A percentile compares a stretch with the other conserved stretches of the same genome.
Evolutionary conservation across 1,140 invertebrate species (phyloP).

Genomic region (Heterodera carotae): DNA sequence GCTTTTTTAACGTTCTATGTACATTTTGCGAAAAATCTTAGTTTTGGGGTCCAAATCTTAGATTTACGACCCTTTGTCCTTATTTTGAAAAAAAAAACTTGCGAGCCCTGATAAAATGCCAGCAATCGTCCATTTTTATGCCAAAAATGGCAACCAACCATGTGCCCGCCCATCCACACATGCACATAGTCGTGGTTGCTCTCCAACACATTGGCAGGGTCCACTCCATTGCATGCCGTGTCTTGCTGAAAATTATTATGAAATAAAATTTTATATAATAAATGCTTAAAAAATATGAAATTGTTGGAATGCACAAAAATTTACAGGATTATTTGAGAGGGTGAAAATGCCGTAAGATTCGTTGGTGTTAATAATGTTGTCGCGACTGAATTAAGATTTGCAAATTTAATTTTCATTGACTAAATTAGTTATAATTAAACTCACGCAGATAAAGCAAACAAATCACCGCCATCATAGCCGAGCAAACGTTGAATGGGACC

Average conservation of each 20-base stretch:
- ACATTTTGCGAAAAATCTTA: too few relatives aligned
- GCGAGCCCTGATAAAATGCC: too few relatives aligned
- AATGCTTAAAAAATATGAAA: background rate
- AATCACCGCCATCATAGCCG: background rate
- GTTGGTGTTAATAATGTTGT: background rate
- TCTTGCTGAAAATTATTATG: slow-evolving; percentile 3
- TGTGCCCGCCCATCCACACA: slow-evolving; percentile 56
- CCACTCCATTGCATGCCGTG: background rate
- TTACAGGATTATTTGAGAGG: background rate
- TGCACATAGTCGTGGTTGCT: slow-evolving; percentile 60
- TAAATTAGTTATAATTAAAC: too few relatives aligned
- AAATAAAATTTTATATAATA: background rate
- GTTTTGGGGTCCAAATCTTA: too few relatives aligned
- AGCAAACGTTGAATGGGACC: background rate
- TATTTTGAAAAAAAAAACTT: too few relatives aligned
- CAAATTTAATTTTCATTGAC: background rate
- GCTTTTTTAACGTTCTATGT: too few relatives aligned
- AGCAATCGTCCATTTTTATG: too few relatives aligned
- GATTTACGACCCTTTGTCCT: too few relatives aligned
- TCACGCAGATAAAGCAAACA: background rate
- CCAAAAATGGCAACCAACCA: too few relatives aligned
- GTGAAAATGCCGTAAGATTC: background rate
- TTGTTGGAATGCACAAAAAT: background rate
- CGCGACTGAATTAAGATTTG: background rate
- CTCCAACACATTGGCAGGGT: slow-evolving; percentile 7